These are phyloP conservation scores for Pristionchus pacificus DNA, from an alignment of 1,140 invertebrate species.

Conservation along the genomic window DNA sequence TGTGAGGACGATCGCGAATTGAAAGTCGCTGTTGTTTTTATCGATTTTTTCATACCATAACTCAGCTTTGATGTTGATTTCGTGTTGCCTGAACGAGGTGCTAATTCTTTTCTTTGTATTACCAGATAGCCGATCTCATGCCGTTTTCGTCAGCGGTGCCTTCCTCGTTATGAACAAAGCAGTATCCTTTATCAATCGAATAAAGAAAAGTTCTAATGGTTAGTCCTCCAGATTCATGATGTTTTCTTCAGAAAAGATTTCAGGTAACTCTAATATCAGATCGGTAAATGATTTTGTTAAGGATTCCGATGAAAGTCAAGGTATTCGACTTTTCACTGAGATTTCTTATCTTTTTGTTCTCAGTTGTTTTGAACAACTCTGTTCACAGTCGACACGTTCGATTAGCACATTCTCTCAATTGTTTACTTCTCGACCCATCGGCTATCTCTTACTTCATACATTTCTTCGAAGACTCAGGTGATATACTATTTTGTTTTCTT, in stretches of 20 bases:
- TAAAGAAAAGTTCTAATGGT: neutral
- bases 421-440: neutral
- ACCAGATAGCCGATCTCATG: too few species aligned
- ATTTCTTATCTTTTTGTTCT: neutral
- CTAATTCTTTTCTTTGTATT: too few species aligned
- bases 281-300: neutral
- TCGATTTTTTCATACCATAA: too few species aligned
- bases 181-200: neutral
- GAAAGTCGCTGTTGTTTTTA: too few species aligned
- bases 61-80: too few species aligned
- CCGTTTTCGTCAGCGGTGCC: too few species aligned
- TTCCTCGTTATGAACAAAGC: neutral
- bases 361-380: too few species aligned
- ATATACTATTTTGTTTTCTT: neutral
- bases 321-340: neutral
- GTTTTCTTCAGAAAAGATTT: neutral
- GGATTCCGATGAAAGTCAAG: neutral
- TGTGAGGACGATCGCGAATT: too few species aligned
- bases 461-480: neutral
- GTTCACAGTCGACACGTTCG: neutral
- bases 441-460: neutral
- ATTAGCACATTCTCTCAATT: neutral
- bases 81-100: too few species aligned
- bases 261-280: too few species aligned
- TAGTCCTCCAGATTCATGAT: neutral